phyloP scores from a whole-genome alignment of 2,113 vertebrate species.

The Zapus hudsonius region DNA sequence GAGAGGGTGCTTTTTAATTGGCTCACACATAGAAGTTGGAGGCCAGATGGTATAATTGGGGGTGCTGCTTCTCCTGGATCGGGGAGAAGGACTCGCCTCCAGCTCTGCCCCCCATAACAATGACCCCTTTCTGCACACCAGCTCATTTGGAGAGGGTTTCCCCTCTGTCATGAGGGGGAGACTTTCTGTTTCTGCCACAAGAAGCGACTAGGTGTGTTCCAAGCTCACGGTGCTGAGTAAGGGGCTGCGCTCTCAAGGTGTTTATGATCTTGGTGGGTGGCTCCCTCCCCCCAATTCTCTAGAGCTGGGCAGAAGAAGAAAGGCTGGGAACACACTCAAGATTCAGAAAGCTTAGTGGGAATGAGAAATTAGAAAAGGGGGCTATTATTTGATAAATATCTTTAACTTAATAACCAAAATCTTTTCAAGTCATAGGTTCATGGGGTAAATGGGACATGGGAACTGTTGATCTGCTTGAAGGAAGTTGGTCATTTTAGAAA shows the following conservation, averaged over 20 bases:
- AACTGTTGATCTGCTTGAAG: not conserved
- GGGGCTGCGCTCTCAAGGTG: constrained; percentile 47
- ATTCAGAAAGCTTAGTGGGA: constrained; percentile 10
- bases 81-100: constrained; percentile 51
- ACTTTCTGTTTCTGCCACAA: constrained; percentile 72
- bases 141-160: constrained; percentile 55
- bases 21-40: constrained; percentile 57
- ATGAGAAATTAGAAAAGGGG: constrained; percentile 17
- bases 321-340: not conserved
- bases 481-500: not conserved
- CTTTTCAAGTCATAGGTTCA: constrained; percentile 27
- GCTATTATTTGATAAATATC: not conserved
- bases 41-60: constrained; percentile 71
- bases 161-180: constrained; percentile 38
- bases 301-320: not conserved
- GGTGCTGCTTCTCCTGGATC: constrained; percentile 46
- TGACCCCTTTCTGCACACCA: constrained; percentile 72
- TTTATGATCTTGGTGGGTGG: constrained; percentile 77
- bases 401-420: constrained; percentile 44
- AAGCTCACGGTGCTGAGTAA: constrained; percentile 28
- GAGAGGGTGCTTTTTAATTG: constrained; percentile 68
- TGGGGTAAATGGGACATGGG: not conserved
- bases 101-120: constrained; percentile 70
- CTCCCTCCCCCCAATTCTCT: constrained; percentile 7
- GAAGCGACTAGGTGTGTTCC: constrained; percentile 70